Conservation (phyloP, 1,140 invertebrate genomes). For the Pachyrhynchus sulphureomaculatus region DNA sequence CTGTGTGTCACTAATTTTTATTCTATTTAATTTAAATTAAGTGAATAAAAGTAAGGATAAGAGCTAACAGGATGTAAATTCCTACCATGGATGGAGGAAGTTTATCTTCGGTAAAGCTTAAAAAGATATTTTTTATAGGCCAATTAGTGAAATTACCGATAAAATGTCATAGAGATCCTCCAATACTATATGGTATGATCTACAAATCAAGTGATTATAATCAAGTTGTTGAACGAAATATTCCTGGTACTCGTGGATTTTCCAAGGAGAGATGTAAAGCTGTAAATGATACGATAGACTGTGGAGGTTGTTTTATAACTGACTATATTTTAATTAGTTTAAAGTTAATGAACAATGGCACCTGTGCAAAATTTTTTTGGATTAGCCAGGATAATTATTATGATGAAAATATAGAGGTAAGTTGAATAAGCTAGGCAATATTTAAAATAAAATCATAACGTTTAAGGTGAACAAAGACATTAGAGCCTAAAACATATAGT, state of each 20-base stretch:
- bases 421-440: too few relatives aligned
- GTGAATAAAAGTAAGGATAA: too few relatives aligned
- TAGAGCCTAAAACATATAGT: too few relatives aligned
- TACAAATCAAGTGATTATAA: constrained; percentile 16
- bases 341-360: constrained; percentile 37
- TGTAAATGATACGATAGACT: constrained; percentile 40
- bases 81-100: too few relatives aligned
- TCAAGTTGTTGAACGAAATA: not conserved
- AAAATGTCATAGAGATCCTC: constrained; percentile 25
- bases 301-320: constrained; percentile 38
- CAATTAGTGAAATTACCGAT: constrained; percentile 22
- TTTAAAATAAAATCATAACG: too few relatives aligned
- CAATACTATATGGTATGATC: constrained; percentile 17
- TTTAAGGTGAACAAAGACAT: too few relatives aligned
- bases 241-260: constrained; percentile 12
- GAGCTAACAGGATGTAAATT: too few relatives aligned
- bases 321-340: constrained; percentile 29
- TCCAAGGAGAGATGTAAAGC: constrained; percentile 23
- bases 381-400: constrained; percentile 39
- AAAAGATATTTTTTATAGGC: constrained; percentile 27
- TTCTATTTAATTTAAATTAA: too few relatives aligned
- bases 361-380: constrained; percentile 38
- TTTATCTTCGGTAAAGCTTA: too few relatives aligned
- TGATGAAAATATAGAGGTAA: constrained; percentile 29
- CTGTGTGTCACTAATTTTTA: too few relatives aligned